These are phyloP conservation scores for Cotesia chilonis DNA, from an alignment of 1,140 invertebrate species.

Conservation along the genomic window DNA sequence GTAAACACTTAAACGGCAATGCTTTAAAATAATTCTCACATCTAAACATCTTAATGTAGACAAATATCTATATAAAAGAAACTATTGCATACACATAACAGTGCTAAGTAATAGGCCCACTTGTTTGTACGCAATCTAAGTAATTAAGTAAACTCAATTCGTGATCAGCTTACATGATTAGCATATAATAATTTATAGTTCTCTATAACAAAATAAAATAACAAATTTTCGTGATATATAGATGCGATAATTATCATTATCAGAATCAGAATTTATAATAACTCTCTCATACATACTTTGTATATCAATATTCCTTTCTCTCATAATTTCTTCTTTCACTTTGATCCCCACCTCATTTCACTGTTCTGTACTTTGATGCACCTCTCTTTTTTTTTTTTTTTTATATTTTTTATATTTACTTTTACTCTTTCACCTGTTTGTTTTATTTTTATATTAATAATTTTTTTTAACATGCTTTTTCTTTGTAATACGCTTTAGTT, in stretches of 20 bases:
- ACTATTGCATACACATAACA: background rate
- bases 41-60: background rate
- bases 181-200: no score
- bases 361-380: background rate
- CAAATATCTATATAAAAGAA: background rate
- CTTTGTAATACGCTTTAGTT: no score
- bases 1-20: conserved; percentile 2
- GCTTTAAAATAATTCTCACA: background rate
- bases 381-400: background rate
- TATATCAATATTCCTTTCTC: conserved; percentile 33
- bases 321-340: conserved; percentile 37
- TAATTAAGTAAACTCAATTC: background rate
- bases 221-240: background rate
- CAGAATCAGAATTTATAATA: background rate
- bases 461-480: background rate
- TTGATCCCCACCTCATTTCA: conserved; percentile 16
- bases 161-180: background rate
- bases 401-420: background rate
- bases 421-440: no score
- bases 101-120: conserved; percentile 1
- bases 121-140: background rate
- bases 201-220: no score
- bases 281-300: background rate
- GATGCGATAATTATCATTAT: background rate
- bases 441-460: background rate